Conservation (phyloP, 1,140 invertebrate genomes). For the Centruroides sculpturatus region DNA sequence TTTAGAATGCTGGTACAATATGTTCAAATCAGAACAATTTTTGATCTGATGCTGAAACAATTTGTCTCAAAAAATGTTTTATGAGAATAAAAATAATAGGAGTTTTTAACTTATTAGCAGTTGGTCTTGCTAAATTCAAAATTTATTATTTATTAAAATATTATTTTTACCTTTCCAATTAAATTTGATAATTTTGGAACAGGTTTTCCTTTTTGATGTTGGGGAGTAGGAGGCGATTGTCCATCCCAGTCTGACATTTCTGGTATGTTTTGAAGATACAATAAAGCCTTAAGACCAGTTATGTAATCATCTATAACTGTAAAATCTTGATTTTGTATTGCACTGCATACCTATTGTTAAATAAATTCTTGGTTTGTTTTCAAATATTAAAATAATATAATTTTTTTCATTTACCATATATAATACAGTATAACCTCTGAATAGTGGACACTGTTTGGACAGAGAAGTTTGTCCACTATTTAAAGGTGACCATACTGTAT, state of each 20-base stretch:
- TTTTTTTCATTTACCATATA: no score
- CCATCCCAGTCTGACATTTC: conserved; percentile 66
- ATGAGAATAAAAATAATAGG: background rate
- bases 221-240: conserved; percentile 75
- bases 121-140: background rate
- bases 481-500: no score
- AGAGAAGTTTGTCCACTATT: no score
- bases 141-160: no score
- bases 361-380: no score
- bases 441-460: no score
- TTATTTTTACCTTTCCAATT: conserved; percentile 44
- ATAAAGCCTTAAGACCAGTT: conserved; percentile 70
- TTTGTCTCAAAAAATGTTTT: no score
- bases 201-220: conserved; percentile 84
- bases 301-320: conserved; percentile 88
- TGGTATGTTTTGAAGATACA: conserved; percentile 62
- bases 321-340: conserved; percentile 97
- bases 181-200: conserved; percentile 45
- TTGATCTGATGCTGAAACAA: no score
- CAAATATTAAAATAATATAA: no score
- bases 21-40: no score
- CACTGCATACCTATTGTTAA: conserved; percentile 63
- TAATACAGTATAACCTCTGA: no score
- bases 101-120: background rate
- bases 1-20: no score